Evolutionary conservation across 2,888 invertebrate genomes (phyloP), one percentile per base, ranked within the genome.

Genomic region (Xestia rhomboidea): DNA sequence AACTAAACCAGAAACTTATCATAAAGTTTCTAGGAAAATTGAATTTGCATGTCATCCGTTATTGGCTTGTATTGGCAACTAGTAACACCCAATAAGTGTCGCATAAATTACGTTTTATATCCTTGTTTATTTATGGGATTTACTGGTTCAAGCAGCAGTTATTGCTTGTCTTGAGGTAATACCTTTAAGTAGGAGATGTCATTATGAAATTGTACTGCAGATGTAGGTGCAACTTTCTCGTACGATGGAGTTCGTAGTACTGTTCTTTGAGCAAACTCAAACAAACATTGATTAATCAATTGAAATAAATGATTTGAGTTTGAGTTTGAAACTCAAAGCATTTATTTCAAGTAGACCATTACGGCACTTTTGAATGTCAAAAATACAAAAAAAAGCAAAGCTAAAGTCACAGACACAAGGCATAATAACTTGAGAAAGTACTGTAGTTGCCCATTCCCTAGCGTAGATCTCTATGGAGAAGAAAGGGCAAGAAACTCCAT

Each of bases 41-140:
- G 13, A 84, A 84, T 82, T 75, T 84, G 66, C 76, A 82, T 67
- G 54, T 80, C 81, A 72, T 82, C 80, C 34, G 83, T 83, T 83
- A 83, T 68, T 74, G n/a, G 27, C 72, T 66, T 62, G 63, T 73
- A 81, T 64, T 57, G 49, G 84, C 57, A 63, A 57, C 81, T 84
- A 73, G 79, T 27, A 84, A 71, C 64, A 68, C 84, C 57, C 69
- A 63, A 79, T 70, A 63, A 79, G 63, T 57, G 79, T 68, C 68
- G 15, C 51, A 83, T 82, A 83, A 82, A 84, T 83, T 60, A 71
- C 64, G 27, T 83, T 82, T 83, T 68, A 84, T 82, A 74, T 54
- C 46, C 70, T 34, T 71, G 79, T 84, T 82, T 79, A 79, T 79
- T 84, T 74, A 79, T 81, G 4, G 68, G 34, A 68, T 64, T 79